A percentile compares a stretch with the other conserved stretches of the same genome.
phyloP scores from a whole-genome alignment of 2,797 vertebrate genomes.

The Hephaestus fuliginosus region DNA sequence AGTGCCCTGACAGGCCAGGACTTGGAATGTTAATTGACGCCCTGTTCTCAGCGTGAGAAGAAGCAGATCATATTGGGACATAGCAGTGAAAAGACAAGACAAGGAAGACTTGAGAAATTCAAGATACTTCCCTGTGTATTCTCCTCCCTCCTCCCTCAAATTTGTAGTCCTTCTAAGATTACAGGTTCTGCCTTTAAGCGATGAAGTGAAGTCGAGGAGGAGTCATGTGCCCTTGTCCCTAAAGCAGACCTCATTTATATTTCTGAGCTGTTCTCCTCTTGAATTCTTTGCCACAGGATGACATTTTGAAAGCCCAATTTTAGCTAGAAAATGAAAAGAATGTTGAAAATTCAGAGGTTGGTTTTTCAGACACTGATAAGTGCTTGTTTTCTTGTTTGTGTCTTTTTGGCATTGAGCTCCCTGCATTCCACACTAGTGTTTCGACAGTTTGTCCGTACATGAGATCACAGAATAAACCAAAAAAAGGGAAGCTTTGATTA shows the following conservation, averaged over 20 bases:
- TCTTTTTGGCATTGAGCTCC: conserved; percentile 59
- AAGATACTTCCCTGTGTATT: conserved; percentile 37
- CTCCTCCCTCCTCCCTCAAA: conserved; percentile 31
- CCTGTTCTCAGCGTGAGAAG: conserved; percentile 75
- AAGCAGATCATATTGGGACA: conserved; percentile 65
- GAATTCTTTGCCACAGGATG: conserved; percentile 75
- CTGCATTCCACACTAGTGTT: conserved; percentile 69
- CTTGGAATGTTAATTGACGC: conserved; percentile 86
- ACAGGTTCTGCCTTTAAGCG: conserved; percentile 58
- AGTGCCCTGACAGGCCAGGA: conserved; percentile 74
- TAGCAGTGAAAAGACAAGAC: conserved; percentile 51
- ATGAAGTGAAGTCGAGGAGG: conserved; percentile 37
- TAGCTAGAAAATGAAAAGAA: conserved; percentile 82
- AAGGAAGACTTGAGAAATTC: conserved; percentile 48
- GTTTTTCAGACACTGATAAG: conserved; percentile 80
- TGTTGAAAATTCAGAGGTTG: conserved; percentile 76
- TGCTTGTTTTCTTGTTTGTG: conserved; percentile 78
- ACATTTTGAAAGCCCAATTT: conserved; percentile 77
- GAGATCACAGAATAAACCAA: conserved; percentile 17
- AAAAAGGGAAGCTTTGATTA: neutral
- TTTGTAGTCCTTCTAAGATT: conserved; percentile 65
- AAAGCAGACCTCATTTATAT: conserved; percentile 64
- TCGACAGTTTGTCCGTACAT: conserved; percentile 51
- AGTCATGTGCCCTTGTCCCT: conserved; percentile 56
- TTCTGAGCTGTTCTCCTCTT: conserved; percentile 60